Evolutionary conservation across 2,797 vertebrate species (phyloP).

Genomic region (Gymnodraco acuticeps): DNA sequence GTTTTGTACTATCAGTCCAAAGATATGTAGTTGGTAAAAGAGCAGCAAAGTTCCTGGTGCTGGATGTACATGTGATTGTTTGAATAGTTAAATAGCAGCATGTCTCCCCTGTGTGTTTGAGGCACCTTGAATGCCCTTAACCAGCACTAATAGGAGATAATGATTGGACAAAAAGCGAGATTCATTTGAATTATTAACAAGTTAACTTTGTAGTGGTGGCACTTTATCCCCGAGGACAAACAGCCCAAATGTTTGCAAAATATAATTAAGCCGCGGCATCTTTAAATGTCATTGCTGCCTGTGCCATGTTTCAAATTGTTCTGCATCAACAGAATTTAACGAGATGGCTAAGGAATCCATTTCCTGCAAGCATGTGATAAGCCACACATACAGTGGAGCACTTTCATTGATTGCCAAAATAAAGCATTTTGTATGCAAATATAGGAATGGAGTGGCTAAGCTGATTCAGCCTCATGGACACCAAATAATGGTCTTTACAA

Average conservation of each 20-base stretch:
- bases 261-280: slow-evolving; percentile 99
- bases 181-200: slow-evolving; percentile 92
- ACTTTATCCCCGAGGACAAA: slow-evolving; percentile 99
- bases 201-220: slow-evolving; percentile 99
- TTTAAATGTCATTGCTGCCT: slow-evolving; percentile 99
- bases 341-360: slow-evolving; percentile 99
- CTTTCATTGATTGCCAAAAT: slow-evolving; percentile 99
- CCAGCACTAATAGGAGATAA: slow-evolving; percentile 87
- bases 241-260: slow-evolving; percentile 99
- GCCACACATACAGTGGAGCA: slow-evolving; percentile 98
- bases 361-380: slow-evolving; percentile 99
- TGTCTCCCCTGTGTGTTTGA: slow-evolving; percentile 74
- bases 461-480: slow-evolving; percentile 94
- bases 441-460: slow-evolving; percentile 99
- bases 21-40: too few species aligned
- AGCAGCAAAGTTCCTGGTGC: slow-evolving; percentile 43
- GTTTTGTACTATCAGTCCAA: too few species aligned
- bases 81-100: slow-evolving; percentile 71
- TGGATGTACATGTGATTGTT: slow-evolving; percentile 59
- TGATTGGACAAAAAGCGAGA: slow-evolving; percentile 85
- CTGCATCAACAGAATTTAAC: slow-evolving; percentile 99
- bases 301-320: slow-evolving; percentile 99
- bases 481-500: slow-evolving; percentile 92
- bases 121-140: slow-evolving; percentile 87
- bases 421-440: slow-evolving; percentile 99